Evolutionary conservation across 2,888 invertebrate species (phyloP).

Genomic region (Cantharis rufa): DNA sequence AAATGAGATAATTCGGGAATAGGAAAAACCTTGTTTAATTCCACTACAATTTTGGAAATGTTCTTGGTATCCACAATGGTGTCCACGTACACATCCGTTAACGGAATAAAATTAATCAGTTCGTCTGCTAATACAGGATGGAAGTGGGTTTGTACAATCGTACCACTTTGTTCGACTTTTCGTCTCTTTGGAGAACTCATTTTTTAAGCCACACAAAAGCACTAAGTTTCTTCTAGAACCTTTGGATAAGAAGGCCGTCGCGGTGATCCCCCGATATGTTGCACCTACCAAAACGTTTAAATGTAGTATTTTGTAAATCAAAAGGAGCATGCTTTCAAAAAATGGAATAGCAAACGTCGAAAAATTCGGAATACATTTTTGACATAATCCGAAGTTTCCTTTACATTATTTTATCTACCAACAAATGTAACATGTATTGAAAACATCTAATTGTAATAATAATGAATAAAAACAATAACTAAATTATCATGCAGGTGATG

Average conservation of each 20-base stretch:
- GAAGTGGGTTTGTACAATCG: neutral
- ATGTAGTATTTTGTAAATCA: neutral
- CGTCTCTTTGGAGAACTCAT: conserved; percentile 25
- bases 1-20: conserved; percentile 69
- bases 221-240: neutral
- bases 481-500: neutral
- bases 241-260: neutral
- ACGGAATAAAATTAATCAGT: conserved; percentile 56
- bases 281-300: neutral
- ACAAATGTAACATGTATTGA: neutral
- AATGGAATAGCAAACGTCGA: neutral
- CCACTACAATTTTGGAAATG: conserved; percentile 65
- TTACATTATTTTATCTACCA: neutral
- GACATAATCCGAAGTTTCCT: neutral
- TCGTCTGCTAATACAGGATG: conserved; percentile 62
- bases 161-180: conserved; percentile 20
- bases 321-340: neutral
- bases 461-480: neutral
- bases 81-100: conserved; percentile 65
- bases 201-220: neutral
- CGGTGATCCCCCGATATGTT: neutral
- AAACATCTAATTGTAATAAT: neutral
- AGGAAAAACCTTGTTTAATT: conserved; percentile 64
- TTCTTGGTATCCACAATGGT: conserved; percentile 64
- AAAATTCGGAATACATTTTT: neutral